Percentiles rank a stretch among this genome's conserved stretches.
These are phyloP conservation scores for Coleophora flavipennella DNA, from an alignment of 2,888 invertebrate genomes.

Conservation along the genomic window DNA sequence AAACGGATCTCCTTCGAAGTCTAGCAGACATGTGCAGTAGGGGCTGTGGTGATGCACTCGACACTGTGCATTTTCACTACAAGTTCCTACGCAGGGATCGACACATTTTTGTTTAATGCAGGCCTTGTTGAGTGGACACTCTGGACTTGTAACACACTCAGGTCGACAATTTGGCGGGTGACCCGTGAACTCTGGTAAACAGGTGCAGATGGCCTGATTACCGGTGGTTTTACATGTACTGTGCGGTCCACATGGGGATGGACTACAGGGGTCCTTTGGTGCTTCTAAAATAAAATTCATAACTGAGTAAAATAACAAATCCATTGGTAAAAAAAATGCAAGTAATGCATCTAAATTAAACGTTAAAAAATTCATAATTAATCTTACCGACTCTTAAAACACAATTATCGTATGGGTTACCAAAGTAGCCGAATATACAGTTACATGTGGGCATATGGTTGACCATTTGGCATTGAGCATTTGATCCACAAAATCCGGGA, in stretches of 20 bases:
- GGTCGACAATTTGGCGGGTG: constrained; percentile 84
- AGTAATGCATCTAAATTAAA: too few relatives aligned
- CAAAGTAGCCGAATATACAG: constrained; percentile 76
- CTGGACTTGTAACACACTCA: constrained; percentile 84
- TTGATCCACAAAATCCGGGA: constrained; percentile 82
- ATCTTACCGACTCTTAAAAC: constrained; percentile 44
- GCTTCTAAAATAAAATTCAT: constrained; percentile 31
- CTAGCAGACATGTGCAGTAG: constrained; percentile 80
- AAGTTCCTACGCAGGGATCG: constrained; percentile 86
- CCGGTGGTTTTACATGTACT: constrained; percentile 77
- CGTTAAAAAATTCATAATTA: not conserved
- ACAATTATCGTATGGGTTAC: constrained; percentile 77
- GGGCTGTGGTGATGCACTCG: constrained; percentile 78
- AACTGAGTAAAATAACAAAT: too few relatives aligned
- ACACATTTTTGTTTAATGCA: constrained; percentile 84
- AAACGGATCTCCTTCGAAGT: constrained; percentile 85
- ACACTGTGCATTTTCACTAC: constrained; percentile 80
- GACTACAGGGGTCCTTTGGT: constrained; percentile 77
- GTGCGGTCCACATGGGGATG: constrained; percentile 86
- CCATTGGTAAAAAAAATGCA: too few relatives aligned
- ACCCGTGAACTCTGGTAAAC: constrained; percentile 78
- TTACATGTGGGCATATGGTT: constrained; percentile 84
- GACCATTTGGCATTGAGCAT: constrained; percentile 81
- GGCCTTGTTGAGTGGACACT: constrained; percentile 83
- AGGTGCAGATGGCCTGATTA: constrained; percentile 79